Conservation (phyloP, 1,140 invertebrate species). For the Neodiprion virginianus region DNA sequence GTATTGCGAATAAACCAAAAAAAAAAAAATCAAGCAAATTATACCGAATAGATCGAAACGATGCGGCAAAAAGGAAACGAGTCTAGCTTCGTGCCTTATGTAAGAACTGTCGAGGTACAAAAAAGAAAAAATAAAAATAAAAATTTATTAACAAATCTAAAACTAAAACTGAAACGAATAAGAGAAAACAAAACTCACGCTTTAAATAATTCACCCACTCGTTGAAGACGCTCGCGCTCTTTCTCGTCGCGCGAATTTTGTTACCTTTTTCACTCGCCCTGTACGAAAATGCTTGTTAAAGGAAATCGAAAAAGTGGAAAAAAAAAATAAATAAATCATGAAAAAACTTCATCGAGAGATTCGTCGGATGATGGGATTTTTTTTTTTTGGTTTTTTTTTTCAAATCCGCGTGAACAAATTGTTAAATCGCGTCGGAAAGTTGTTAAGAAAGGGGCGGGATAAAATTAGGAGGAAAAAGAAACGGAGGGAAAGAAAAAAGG, state of each 20-base stretch:
- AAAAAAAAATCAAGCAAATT: too few species aligned
- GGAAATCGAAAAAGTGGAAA: slow-evolving; percentile 17
- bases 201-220: slow-evolving; percentile 13
- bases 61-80: slow-evolving; percentile 1
- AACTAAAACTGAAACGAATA: slow-evolving; percentile 2
- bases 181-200: slow-evolving; percentile 12
- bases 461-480: not conserved
- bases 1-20: not conserved
- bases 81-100: not conserved
- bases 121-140: slow-evolving; percentile 18
- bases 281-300: not conserved
- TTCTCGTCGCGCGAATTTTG: not conserved
- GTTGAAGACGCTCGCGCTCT: not conserved
- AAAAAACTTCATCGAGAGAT: slow-evolving; percentile 28
- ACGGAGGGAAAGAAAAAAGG: slow-evolving; percentile 12
- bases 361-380: not conserved
- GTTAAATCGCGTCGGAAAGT: slow-evolving; percentile 51
- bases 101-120: not conserved
- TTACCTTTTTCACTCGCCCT: not conserved
- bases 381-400: not conserved
- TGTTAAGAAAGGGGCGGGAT: slow-evolving; percentile 27
- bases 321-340: slow-evolving; percentile 15
- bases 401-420: slow-evolving; percentile 28
- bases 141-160: slow-evolving; percentile 11
- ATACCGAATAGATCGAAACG: not conserved